Conservation (phyloP, 2,113 vertebrate genomes). For the Silurus meridionalis region DNA sequence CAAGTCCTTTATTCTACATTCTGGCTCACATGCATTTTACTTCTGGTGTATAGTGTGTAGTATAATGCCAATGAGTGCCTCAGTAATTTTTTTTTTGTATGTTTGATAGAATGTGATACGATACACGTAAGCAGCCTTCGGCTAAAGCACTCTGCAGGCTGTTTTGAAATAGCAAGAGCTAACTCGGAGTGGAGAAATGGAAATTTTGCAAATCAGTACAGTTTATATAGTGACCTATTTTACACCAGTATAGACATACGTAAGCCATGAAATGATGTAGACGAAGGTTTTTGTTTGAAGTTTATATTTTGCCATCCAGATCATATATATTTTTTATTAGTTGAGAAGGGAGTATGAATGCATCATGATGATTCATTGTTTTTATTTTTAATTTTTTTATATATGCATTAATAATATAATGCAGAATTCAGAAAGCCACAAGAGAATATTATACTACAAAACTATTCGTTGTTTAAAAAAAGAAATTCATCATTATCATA, state of each 20-base stretch:
- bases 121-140: too few relatives aligned
- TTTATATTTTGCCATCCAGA: too few relatives aligned
- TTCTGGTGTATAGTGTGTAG: not conserved
- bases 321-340: too few relatives aligned
- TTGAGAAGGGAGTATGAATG: not conserved
- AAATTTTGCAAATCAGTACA: not conserved
- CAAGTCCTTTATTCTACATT: constrained; percentile 11
- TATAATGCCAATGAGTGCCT: not conserved
- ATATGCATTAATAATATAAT: not conserved
- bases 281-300: too few relatives aligned
- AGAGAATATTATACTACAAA: not conserved
- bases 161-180: not conserved
- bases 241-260: not conserved
- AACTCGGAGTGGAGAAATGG: not conserved
- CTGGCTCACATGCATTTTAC: not conserved
- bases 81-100: not conserved
- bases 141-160: not conserved
- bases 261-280: not conserved
- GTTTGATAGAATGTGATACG: not conserved
- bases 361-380: not conserved
- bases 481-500: not conserved
- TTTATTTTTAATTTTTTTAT: too few relatives aligned
- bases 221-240: not conserved
- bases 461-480: not conserved
- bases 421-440: not conserved